phyloP scores from a whole-genome alignment of 2,888 invertebrate genomes.

The Pachydiplax longipennis region DNA sequence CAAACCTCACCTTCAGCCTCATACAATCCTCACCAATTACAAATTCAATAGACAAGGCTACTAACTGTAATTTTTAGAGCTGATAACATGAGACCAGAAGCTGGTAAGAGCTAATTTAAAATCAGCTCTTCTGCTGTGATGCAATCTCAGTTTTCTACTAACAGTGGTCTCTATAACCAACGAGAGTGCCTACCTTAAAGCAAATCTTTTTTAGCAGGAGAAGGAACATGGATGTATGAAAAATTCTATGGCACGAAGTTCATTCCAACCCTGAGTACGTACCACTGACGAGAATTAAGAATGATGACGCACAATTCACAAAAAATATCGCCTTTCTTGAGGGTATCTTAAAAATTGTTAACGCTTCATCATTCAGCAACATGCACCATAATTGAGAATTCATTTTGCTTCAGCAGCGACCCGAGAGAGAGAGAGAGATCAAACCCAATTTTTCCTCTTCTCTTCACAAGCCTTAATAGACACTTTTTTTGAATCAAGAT shows the following conservation, averaged over 20 bases:
- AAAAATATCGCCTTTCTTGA: constrained; percentile 39
- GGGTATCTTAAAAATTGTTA: neutral
- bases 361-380: constrained; percentile 28
- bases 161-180: neutral
- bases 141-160: neutral
- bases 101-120: neutral
- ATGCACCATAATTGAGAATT: constrained; percentile 40
- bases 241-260: constrained; percentile 46
- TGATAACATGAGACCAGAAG: constrained; percentile 10
- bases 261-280: constrained; percentile 45
- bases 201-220: constrained; percentile 36
- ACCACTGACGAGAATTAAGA: constrained; percentile 39
- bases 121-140: neutral
- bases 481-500: constrained; percentile 22
- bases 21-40: neutral
- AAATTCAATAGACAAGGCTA: neutral
- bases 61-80: neutral
- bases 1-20: neutral
- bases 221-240: constrained; percentile 44
- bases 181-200: constrained; percentile 24
- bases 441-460: neutral
- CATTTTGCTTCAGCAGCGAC: constrained; percentile 24
- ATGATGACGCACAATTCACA: constrained; percentile 29
- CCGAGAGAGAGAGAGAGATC: neutral
- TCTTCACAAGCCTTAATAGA: constrained; percentile 30